Evolutionary conservation across 2,888 invertebrate genomes (phyloP).

Genomic region (Metopia argyrocephala): DNA sequence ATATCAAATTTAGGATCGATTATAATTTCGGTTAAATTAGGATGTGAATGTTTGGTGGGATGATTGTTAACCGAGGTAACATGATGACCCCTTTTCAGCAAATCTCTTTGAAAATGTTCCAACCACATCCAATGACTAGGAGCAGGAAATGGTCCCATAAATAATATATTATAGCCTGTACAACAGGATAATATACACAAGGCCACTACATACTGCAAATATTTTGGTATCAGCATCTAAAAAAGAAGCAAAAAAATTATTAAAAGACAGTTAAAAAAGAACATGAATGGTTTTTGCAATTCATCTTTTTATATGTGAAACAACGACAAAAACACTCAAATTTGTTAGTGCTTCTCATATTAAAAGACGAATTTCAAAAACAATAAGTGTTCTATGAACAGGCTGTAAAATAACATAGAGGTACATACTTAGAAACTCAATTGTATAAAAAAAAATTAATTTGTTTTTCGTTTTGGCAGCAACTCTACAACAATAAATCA

Average conservation of each 20-base stretch:
- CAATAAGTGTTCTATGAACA: no score
- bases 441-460: no score
- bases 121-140: slow-evolving; percentile 79
- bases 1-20: slow-evolving; percentile 76
- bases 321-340: no score
- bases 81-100: slow-evolving; percentile 78
- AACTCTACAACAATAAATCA: no score
- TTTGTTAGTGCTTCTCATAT: no score
- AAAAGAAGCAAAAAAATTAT: slow-evolving; percentile 17
- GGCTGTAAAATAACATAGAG: no score
- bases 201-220: slow-evolving; percentile 41
- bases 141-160: slow-evolving; percentile 78
- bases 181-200: slow-evolving; percentile 34
- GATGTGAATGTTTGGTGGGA: slow-evolving; percentile 75
- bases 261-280: slow-evolving; percentile 4
- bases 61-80: slow-evolving; percentile 77
- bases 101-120: slow-evolving; percentile 75
- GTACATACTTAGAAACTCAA: no score
- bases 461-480: no score
- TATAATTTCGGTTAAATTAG: slow-evolving; percentile 78
- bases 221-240: slow-evolving; percentile 66
- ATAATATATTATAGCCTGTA: slow-evolving; percentile 72
- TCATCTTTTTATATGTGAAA: no score
- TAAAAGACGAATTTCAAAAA: no score
- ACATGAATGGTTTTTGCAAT: no score